A percentile compares a stretch with the other conserved stretches of the same genome.
Conservation (phyloP, 2,888 invertebrate species). For the Lasioglossum figueresi region DNA sequence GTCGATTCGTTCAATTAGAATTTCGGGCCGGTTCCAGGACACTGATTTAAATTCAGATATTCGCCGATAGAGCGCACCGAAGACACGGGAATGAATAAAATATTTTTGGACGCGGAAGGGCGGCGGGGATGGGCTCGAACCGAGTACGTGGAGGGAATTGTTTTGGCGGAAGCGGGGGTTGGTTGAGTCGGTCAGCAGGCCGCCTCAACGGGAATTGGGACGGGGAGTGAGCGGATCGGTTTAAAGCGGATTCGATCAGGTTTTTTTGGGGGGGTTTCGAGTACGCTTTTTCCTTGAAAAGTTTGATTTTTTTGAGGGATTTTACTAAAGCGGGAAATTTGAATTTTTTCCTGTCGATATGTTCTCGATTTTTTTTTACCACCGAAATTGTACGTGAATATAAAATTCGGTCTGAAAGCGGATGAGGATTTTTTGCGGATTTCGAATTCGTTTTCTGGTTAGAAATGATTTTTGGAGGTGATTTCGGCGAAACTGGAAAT, state of each 20-base stretch:
- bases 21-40: conserved; percentile 9
- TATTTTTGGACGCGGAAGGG: conserved; percentile 7
- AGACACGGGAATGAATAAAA: conserved; percentile 40
- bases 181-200: conserved; percentile 5
- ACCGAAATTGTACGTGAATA: neutral
- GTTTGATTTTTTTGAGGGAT: neutral
- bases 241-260: conserved; percentile 18
- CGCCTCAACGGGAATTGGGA: conserved; percentile 4
- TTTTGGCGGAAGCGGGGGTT: conserved; percentile 25
- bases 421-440: neutral
- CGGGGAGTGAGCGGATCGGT: neutral
- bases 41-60: conserved; percentile 15
- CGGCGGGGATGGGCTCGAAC: neutral
- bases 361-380: neutral
- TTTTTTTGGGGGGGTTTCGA: neutral
- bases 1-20: conserved; percentile 28
- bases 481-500: neutral
- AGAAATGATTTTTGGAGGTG: neutral
- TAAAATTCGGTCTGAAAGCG: neutral
- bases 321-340: neutral
- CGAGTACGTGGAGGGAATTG: conserved; percentile 42
- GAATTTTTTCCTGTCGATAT: neutral
- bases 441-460: neutral
- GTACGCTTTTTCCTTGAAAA: neutral
- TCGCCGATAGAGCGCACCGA: neutral